Conservation (phyloP, 2,113 vertebrate species). For the Eptatretus burgeri region DNA sequence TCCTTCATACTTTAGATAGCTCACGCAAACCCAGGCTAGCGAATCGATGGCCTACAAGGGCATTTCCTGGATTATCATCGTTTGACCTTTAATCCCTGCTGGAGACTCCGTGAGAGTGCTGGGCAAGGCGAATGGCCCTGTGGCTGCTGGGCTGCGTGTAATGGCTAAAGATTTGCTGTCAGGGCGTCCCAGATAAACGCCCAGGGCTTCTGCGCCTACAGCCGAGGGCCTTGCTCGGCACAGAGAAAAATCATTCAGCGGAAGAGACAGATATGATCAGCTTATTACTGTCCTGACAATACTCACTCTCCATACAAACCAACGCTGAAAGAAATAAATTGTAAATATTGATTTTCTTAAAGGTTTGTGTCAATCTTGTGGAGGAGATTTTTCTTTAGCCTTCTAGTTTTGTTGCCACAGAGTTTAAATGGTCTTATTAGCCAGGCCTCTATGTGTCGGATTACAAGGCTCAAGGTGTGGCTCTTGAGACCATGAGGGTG, state of each 20-base stretch:
- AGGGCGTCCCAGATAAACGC: constrained; percentile 5
- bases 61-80: constrained; percentile 5
- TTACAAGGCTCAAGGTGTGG: too few species aligned
- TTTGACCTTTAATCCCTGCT: constrained; percentile 4
- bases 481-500: too few species aligned
- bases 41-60: constrained; percentile 5
- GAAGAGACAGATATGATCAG: constrained; percentile 5
- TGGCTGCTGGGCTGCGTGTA: constrained; percentile 4
- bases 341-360: constrained; percentile 6
- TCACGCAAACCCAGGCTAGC: not conserved
- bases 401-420: too few species aligned
- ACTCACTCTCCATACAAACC: constrained; percentile 4
- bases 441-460: too few species aligned
- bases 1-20: too few species aligned
- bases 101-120: constrained; percentile 6
- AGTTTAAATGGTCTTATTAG: too few species aligned
- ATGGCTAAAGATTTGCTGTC: constrained; percentile 6
- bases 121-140: not conserved
- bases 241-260: constrained; percentile 5
- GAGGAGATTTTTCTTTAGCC: not conserved
- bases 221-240: not conserved
- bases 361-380: constrained; percentile 3
- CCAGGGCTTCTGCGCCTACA: not conserved
- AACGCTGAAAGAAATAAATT: constrained; percentile 6
- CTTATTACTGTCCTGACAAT: constrained; percentile 5